These are phyloP conservation scores for Trichogramma evanescens DNA, from an alignment of 2,888 invertebrate genomes.

Conservation along the genomic window DNA sequence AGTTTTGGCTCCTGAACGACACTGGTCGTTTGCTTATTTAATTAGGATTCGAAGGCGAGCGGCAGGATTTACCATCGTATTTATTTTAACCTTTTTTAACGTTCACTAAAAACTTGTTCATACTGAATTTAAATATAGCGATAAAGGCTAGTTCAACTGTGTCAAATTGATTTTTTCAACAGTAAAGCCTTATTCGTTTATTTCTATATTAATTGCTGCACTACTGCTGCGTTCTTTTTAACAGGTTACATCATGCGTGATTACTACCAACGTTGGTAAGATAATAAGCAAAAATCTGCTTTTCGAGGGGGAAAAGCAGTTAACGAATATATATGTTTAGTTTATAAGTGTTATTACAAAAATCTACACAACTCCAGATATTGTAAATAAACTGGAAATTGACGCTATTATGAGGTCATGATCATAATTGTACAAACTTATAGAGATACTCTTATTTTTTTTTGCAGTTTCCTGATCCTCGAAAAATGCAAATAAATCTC, in stretches of 20 bases:
- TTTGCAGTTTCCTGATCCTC: slow-evolving; percentile 87
- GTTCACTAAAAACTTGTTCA: slow-evolving; percentile 16
- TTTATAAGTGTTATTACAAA: slow-evolving; percentile 4
- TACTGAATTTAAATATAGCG: background rate
- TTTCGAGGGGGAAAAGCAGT: slow-evolving; percentile 49
- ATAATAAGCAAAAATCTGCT: slow-evolving; percentile 35
- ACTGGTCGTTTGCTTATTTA: slow-evolving; percentile 21
- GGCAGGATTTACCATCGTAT: slow-evolving; percentile 2
- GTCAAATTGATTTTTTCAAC: background rate
- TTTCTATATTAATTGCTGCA: no score
- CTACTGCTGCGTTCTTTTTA: background rate
- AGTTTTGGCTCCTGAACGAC: slow-evolving; percentile 27
- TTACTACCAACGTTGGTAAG: slow-evolving; percentile 31
- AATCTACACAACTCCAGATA: background rate
- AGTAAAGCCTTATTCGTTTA: background rate
- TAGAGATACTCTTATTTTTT: slow-evolving; percentile 23
- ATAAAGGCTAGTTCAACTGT: slow-evolving; percentile 1
- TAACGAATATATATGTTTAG: slow-evolving; percentile 27
- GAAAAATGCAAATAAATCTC: slow-evolving; percentile 99
- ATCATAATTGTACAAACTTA: background rate
- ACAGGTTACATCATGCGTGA: slow-evolving; percentile 20
- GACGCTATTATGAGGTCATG: no score
- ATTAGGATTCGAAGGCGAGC: slow-evolving; percentile 18
- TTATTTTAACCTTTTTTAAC: slow-evolving; percentile 9
- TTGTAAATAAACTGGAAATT: no score